Percentiles rank a stretch among this genome's conserved stretches.
Evolutionary conservation across 2,113 vertebrate species (phyloP).

Genomic region (Cyanistes caeruleus): DNA sequence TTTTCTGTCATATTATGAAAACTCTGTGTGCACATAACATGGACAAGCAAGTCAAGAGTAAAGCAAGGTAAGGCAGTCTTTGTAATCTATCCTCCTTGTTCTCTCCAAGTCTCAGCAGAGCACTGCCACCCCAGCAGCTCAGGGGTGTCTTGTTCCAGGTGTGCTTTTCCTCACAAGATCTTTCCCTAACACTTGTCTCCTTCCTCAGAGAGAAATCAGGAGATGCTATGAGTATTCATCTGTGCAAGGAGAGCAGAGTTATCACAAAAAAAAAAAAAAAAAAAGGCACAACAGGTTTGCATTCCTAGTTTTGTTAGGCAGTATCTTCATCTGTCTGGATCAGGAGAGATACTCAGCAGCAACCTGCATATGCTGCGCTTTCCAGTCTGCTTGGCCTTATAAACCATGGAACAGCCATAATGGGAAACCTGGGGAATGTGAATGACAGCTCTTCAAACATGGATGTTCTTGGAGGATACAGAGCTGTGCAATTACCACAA

Average conservation of each 20-base stretch:
- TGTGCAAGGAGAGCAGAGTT: background rate
- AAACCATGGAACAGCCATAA: background rate
- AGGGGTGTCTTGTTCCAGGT: background rate
- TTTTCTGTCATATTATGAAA: constrained; percentile 42
- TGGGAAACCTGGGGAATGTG: background rate
- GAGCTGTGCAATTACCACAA: background rate
- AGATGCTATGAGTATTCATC: background rate
- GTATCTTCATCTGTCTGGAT: background rate
- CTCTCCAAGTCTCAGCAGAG: background rate
- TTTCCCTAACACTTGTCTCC: background rate
- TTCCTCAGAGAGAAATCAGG: background rate
- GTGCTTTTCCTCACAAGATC: background rate
- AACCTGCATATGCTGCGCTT: background rate
- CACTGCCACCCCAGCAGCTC: background rate
- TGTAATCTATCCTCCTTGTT: background rate
- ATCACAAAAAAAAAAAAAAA: background rate
- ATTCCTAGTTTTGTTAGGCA: background rate
- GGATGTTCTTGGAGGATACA: background rate
- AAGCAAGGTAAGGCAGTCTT: background rate
- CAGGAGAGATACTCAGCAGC: background rate
- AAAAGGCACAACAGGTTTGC: background rate
- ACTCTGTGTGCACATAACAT: background rate
- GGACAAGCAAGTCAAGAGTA: background rate
- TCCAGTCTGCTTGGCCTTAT: background rate
- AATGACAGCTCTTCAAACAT: background rate